Conservation (phyloP, 2,113 vertebrate species). For the Empidonax alnorum region DNA sequence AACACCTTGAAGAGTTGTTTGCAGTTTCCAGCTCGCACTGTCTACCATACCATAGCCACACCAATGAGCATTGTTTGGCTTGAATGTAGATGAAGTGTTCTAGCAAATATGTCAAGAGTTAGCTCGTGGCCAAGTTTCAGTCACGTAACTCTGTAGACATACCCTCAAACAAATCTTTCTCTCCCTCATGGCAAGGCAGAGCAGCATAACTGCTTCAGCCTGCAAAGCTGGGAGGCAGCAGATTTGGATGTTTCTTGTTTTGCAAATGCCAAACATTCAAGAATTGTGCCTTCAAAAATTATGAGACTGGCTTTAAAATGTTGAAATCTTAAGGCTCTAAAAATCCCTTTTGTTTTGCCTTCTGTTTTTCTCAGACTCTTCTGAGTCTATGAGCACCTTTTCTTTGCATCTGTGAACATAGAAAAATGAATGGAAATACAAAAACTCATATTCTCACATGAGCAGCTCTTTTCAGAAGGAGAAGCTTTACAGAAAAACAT, state of each 20-base stretch:
- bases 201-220: background rate
- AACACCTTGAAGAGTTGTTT: constrained; percentile 6
- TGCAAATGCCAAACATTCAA: background rate
- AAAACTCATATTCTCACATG: background rate
- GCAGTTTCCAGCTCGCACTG: background rate
- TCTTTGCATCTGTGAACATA: background rate
- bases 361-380: background rate
- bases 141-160: background rate
- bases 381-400: background rate
- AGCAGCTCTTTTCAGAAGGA: background rate
- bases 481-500: background rate
- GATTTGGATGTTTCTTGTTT: background rate
- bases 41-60: background rate
- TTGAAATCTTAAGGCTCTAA: background rate
- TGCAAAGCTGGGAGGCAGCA: background rate
- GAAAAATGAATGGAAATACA: background rate
- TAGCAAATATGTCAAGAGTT: background rate
- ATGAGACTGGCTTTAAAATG: background rate
- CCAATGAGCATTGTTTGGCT: background rate
- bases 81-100: background rate
- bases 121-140: background rate
- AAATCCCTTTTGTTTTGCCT: background rate
- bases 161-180: background rate
- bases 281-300: background rate
- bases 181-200: background rate